phyloP scores from a whole-genome alignment of 2,797 vertebrate species.

The Gymnopithys bicolor region DNA sequence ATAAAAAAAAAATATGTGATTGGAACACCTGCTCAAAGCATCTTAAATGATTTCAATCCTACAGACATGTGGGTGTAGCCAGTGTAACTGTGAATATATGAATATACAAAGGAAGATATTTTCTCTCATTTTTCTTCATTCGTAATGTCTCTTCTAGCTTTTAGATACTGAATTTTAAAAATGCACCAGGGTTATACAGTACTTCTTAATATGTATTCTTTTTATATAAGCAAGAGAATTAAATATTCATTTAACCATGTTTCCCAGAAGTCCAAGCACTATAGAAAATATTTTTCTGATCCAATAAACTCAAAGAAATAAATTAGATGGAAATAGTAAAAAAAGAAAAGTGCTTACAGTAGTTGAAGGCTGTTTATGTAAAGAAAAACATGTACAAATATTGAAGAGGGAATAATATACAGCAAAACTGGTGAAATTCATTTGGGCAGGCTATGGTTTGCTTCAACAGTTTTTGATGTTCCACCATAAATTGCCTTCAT shows the following conservation, averaged over 20 bases:
- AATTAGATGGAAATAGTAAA: not conserved
- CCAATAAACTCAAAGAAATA: not conserved
- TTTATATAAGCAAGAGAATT: not conserved
- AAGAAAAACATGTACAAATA: not conserved
- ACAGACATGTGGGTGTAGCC: not conserved
- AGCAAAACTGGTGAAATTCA: not conserved
- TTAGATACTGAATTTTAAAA: not conserved
- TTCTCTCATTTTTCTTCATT: not conserved
- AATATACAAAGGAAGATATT: not conserved
- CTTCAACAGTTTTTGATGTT: constrained; percentile 2
- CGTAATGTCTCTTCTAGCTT: not conserved
- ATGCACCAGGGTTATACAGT: not conserved
- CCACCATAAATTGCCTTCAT: constrained; percentile 1
- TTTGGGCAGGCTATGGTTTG: not conserved
- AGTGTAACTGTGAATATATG: not conserved
- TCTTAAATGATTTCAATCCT: not conserved
- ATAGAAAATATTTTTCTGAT: not conserved
- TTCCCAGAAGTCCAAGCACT: not conserved
- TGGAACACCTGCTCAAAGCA: not conserved
- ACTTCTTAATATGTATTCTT: not conserved
- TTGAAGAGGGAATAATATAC: not conserved
- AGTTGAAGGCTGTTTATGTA: not conserved
- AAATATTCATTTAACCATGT: not conserved
- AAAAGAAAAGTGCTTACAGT: not conserved
- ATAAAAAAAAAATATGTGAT: not conserved